Conservation (phyloP, 2,797 vertebrate species). For the Parauchenoglanis punctatus region DNA sequence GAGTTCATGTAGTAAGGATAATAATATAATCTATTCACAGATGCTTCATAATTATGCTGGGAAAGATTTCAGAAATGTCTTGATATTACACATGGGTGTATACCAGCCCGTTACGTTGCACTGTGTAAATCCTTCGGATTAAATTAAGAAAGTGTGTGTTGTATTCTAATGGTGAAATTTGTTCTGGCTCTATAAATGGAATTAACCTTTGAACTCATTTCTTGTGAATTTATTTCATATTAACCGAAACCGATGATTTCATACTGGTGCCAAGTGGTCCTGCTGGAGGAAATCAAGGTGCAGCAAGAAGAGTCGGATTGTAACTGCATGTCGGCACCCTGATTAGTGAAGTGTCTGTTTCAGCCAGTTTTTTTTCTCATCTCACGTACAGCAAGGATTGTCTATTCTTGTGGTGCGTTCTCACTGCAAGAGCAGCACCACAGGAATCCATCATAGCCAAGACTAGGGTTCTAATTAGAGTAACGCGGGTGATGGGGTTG, state of each 20-base stretch:
- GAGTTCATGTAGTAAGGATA: background rate
- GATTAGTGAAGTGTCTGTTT: background rate
- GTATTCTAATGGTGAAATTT: background rate
- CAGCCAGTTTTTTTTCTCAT: background rate
- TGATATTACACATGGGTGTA: no score
- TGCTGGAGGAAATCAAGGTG: background rate
- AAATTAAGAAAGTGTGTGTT: background rate
- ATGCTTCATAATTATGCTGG: background rate
- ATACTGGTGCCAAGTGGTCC: background rate
- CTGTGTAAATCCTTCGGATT: background rate
- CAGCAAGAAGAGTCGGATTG: background rate
- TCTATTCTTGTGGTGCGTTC: background rate
- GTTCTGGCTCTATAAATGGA: background rate
- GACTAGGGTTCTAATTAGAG: constrained; percentile 1
- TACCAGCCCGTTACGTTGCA: background rate
- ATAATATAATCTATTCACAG: background rate
- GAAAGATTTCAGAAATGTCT: background rate
- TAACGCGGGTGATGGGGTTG: background rate
- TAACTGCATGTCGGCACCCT: background rate
- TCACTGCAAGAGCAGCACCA: background rate
- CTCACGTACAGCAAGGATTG: background rate
- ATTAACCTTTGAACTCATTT: background rate
- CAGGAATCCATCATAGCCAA: background rate
- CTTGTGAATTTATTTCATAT: background rate
- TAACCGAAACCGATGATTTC: background rate